Conservation (phyloP, 2,797 vertebrate genomes). For the Myotis findleyi region DNA sequence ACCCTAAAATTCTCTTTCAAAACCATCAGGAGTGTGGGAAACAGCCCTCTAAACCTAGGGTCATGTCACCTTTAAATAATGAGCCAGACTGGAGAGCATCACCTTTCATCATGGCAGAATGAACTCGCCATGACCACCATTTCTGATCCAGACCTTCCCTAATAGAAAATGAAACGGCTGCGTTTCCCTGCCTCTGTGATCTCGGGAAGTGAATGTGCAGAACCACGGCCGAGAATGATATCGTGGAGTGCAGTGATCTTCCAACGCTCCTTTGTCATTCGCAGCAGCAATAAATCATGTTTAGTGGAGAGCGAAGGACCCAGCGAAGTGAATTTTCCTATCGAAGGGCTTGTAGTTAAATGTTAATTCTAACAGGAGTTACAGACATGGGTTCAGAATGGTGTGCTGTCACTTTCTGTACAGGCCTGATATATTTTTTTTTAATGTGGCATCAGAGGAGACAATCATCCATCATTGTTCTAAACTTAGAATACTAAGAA, state of each 20-base stretch:
- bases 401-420: conserved; percentile 16
- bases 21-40: conserved; percentile 66
- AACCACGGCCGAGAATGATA: conserved; percentile 58
- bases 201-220: conserved; percentile 46
- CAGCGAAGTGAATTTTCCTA: conserved; percentile 44
- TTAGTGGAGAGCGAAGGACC: conserved; percentile 45
- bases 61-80: conserved; percentile 53
- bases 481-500: conserved; percentile 40
- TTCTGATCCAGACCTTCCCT: conserved; percentile 69
- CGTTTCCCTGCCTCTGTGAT: conserved; percentile 68
- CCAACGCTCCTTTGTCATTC: conserved; percentile 54
- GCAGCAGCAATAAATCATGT: conserved; percentile 65
- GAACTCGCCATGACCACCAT: conserved; percentile 59
- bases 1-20: conserved; percentile 58
- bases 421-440: conserved; percentile 47
- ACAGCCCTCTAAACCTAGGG: conserved; percentile 50
- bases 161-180: conserved; percentile 65
- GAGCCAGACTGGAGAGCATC: not conserved
- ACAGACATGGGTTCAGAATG: conserved; percentile 46
- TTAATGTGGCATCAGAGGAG: conserved; percentile 4
- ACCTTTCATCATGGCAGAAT: conserved; percentile 51
- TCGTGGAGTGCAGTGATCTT: conserved; percentile 48
- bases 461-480: conserved; percentile 15
- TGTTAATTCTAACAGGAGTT: conserved; percentile 53
- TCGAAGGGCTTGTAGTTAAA: conserved; percentile 1